Base-by-base conservation (phyloP, 2,888 invertebrate genomes). In the Julus scandinavius region DNA sequence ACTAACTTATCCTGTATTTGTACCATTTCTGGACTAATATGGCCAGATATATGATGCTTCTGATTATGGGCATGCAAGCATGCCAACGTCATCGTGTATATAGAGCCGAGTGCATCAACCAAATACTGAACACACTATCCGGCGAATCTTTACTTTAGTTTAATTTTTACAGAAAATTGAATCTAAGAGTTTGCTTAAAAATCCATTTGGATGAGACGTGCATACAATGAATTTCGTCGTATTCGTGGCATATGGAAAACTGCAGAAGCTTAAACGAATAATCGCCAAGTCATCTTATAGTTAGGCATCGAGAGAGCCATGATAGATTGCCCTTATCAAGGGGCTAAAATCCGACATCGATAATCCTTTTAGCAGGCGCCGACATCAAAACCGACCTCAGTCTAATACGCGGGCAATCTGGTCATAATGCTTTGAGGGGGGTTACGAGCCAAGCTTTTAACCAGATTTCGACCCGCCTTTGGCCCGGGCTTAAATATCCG, bases 291-390 rank as follows among this genome's bases (percentile, higher is more conserved):
- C 80, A 80, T 80, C 80, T 15, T 2, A 38, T 80, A 80, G 80
- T 80, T 80, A 80, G 80, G 38, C 80, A 80, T 11, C 80, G 80
- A 38, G 13, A 11, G 13, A 13, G 80, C 15, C 0, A 80, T 80
- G 38, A 80, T 80, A 38, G 80, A 80, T 80, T 80, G 80, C 80
- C 80, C 38, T 13, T 38, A 80, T 80, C 80, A 11, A 80, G 80
- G 80, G 80, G 80, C 80, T 38, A 29, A 29, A 15, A 11, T 38
- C 29, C 80, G 80, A 38, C 80, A 80, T 5, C 38, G 80, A 3
- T 38, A 80, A 80, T 80, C 80, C 80, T 15, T 40, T 80, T 38
- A 80, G 38, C 11, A 80, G 80, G 80, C 80, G 80, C 80, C 80
- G 15, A 80, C 38, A 38, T 38, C 38, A 80, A 80, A 15, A 38